Conservation (phyloP, 2,888 invertebrate species). For the Cremastinae sp. region DNA sequence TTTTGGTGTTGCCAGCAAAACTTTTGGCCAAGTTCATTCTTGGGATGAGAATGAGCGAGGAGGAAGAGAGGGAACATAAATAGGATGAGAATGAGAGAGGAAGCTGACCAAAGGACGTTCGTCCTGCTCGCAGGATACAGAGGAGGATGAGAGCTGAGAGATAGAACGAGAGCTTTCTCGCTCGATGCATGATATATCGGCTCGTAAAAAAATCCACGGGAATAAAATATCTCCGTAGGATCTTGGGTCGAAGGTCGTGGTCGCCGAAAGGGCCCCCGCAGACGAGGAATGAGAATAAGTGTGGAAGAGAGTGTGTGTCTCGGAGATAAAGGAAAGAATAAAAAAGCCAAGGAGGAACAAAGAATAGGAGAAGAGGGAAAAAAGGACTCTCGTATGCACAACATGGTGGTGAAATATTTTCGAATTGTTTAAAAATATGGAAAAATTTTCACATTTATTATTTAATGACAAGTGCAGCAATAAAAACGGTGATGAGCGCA, state of each 20-base stretch:
- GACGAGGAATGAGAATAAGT: constrained; percentile 49
- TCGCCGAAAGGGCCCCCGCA: constrained; percentile 77
- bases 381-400: constrained; percentile 32
- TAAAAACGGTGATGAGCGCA: constrained; percentile 57
- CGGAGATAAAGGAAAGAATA: constrained; percentile 24
- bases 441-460: no score
- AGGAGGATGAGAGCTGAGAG: constrained; percentile 44
- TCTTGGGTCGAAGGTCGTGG: constrained; percentile 78
- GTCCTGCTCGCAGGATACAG: constrained; percentile 32
- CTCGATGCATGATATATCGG: constrained; percentile 80
- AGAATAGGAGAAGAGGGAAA: constrained; percentile 29
- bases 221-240: constrained; percentile 79
- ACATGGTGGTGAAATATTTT: background rate
- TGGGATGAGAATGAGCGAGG: constrained; percentile 1
- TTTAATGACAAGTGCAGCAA: no score
- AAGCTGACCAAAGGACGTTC: constrained; percentile 43
- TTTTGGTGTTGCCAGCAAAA: constrained; percentile 49
- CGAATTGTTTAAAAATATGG: no score
- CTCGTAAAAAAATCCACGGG: constrained; percentile 79
- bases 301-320: constrained; percentile 52
- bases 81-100: constrained; percentile 33
- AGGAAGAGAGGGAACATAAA: background rate
- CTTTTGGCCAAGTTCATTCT: constrained; percentile 20
- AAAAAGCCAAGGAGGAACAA: no score
- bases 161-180: constrained; percentile 60